Conservation (phyloP, 1,140 invertebrate genomes). For the Eubasilissa regina region DNA sequence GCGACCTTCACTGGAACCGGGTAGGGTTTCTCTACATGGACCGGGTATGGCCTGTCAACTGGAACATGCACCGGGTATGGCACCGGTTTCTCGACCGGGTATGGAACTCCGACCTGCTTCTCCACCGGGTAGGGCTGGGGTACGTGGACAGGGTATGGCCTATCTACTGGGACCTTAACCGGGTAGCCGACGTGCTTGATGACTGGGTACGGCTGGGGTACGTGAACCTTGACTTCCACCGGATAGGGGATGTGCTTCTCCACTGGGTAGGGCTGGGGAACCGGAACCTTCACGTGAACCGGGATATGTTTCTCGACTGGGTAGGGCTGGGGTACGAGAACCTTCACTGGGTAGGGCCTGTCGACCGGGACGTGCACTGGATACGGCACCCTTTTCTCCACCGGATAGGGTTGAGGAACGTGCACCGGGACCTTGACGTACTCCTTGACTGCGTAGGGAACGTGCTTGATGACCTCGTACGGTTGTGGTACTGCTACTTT, state of each 20-base stretch:
- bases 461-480: slow-evolving; percentile 76
- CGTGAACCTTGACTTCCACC: slow-evolving; percentile 75
- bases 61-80: slow-evolving; percentile 76
- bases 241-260: slow-evolving; percentile 77
- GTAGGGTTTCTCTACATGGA: slow-evolving; percentile 73
- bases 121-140: slow-evolving; percentile 76
- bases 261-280: slow-evolving; percentile 78
- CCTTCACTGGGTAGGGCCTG: slow-evolving; percentile 77
- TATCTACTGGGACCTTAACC: slow-evolving; percentile 74
- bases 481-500: slow-evolving; percentile 77
- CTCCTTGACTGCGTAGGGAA: slow-evolving; percentile 75
- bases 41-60: slow-evolving; percentile 72
- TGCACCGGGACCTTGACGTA: slow-evolving; percentile 78
- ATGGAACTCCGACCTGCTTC: slow-evolving; percentile 74
- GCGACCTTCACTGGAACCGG: slow-evolving; percentile 73
- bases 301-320: slow-evolving; percentile 79
- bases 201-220: slow-evolving; percentile 75
- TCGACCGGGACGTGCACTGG: slow-evolving; percentile 79
- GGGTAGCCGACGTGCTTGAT: slow-evolving; percentile 71
- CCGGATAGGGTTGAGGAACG: slow-evolving; percentile 74
- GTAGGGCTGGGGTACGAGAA: slow-evolving; percentile 79
- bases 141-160: slow-evolving; percentile 77
- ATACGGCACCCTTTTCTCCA: slow-evolving; percentile 76
- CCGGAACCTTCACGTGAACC: slow-evolving; percentile 76
- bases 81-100: slow-evolving; percentile 74